These are phyloP conservation scores for Doryteuthis pealeii DNA, from an alignment of 1,140 invertebrate species.

Conservation along the genomic window DNA sequence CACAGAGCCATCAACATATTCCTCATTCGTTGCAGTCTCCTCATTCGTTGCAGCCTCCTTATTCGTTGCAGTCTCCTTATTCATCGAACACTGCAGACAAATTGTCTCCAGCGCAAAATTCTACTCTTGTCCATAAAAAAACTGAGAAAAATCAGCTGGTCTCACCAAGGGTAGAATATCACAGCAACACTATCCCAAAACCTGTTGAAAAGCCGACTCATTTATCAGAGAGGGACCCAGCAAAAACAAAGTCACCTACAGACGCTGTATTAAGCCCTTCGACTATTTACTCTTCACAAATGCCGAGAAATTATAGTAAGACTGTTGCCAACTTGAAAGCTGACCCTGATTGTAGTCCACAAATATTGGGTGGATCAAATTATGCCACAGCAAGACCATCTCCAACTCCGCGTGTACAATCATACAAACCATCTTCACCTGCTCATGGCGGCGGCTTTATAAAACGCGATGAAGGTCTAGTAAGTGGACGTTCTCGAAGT, in stretches of 20 bases:
- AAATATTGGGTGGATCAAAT: conserved; percentile 24
- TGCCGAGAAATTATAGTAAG: background rate
- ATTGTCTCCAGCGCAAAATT: too few species aligned
- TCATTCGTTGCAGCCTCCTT: too few species aligned
- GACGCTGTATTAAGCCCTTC: conserved; percentile 35
- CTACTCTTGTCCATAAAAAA: too few species aligned
- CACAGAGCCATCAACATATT: too few species aligned
- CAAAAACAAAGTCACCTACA: conserved; percentile 25
- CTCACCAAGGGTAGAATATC: too few species aligned
- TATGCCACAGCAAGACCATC: background rate
- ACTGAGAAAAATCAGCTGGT: too few species aligned
- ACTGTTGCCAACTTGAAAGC: background rate
- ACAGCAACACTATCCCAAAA: too few species aligned
- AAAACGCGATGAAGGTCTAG: background rate
- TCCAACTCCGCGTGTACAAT: background rate
- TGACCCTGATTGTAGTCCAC: too few species aligned
- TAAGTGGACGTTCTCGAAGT: background rate
- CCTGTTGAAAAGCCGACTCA: background rate
- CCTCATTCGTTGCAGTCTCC: too few species aligned
- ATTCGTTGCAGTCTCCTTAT: too few species aligned
- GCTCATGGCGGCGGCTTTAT: background rate
- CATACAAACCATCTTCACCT: background rate
- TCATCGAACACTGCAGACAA: too few species aligned
- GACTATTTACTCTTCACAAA: background rate
- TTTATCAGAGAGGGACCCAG: conserved; percentile 47